A percentile compares a stretch with the other conserved stretches of the same genome.
Conservation (phyloP, 2,888 invertebrate species). For the Antheraea assamensis region DNA sequence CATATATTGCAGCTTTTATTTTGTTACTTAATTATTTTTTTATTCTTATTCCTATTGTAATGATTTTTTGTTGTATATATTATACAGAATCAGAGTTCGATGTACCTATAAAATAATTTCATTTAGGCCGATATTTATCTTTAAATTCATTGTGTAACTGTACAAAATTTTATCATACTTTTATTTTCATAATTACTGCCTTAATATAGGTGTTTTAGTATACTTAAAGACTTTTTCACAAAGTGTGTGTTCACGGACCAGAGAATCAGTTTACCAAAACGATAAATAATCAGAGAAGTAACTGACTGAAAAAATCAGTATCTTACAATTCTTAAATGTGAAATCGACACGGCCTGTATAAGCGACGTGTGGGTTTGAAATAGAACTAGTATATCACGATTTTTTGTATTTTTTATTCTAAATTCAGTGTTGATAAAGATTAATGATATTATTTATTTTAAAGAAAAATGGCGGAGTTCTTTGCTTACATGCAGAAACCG, state of each 20-base stretch:
- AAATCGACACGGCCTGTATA: background rate
- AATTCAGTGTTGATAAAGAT: background rate
- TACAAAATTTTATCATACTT: background rate
- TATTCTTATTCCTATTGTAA: background rate
- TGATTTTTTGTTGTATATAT: background rate
- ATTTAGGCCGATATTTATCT: background rate
- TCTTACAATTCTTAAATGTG: background rate
- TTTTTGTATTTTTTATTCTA: background rate
- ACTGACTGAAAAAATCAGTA: too few species aligned
- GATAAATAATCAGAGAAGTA: background rate
- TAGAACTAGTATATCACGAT: background rate
- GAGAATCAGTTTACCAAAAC: background rate
- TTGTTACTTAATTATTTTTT: conserved; percentile 1
- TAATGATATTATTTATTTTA: background rate
- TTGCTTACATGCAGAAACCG: background rate
- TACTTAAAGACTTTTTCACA: background rate
- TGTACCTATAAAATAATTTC: background rate
- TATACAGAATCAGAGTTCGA: background rate
- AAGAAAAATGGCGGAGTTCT: background rate
- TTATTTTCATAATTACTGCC: background rate
- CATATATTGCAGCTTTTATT: background rate
- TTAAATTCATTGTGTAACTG: background rate
- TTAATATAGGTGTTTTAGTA: background rate
- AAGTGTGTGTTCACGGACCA: background rate
- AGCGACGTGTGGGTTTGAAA: background rate